Base-by-base conservation (phyloP, 2,888 invertebrate species). In the Microplitis manilae region DNA sequence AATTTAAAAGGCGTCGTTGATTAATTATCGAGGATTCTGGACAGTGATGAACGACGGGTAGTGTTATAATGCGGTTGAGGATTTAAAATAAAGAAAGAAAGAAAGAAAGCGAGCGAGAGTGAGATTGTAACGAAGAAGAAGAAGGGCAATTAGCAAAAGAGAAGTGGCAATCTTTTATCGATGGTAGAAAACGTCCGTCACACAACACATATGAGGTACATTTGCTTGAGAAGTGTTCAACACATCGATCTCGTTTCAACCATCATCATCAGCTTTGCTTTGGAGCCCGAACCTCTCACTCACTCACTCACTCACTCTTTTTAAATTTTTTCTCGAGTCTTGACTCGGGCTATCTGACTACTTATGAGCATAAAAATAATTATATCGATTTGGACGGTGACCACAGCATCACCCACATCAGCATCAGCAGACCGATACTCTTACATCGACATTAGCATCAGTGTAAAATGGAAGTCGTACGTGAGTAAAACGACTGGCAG, bases 371-470 rank as follows among this genome's bases (percentile, higher is more conserved):
- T 71, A 79, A 86, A 86, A 89, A 89, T 89, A 89, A 89, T 89
- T 89, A 89, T 87, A 88, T 88, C 88, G 88, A 85, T 86, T 85
- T 83, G 85, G 83, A 81, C 81, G 86, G 68, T 60, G 50, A 75
- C 65, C 70, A 70, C 60, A 76, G 72, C 75, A 76, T 70, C 41
- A n/a, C 77, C 77, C 68, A 76, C 72, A 79, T 80, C 30, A 30
- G 30, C 30, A 30, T 30, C 30, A 30, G 30, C 30, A 30, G 30
- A 30, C 30, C 30, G 30, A 30, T 30, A 30, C 30, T 30, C 72
- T 6, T 30, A 61, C 20, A 69, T 17, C 60, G 71, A 64, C 64
- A 71, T 75, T 81, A 79, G 80, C 79, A 77, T 78, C 79, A 84
- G 85, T 83, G 73, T 77, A 82, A 50, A 50, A 50, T 50, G 84